These are phyloP conservation scores for Poeciliopsis infans DNA, from an alignment of 2,797 vertebrate genomes.

Conservation along the genomic window DNA sequence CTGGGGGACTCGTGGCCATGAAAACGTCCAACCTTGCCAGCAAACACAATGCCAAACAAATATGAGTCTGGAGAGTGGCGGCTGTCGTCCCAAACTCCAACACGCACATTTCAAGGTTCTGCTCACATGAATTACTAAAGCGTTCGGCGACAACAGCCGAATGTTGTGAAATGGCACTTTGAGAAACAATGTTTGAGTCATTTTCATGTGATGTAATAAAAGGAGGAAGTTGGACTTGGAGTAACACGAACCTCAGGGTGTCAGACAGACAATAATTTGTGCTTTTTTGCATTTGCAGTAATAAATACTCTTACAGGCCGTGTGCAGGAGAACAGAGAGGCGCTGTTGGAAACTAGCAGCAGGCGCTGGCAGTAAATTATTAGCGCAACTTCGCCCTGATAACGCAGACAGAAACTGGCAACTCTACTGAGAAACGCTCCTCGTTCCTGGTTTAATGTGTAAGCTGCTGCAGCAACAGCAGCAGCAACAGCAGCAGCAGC, in stretches of 20 bases:
- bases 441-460: conserved; percentile 23
- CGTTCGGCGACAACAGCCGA: neutral
- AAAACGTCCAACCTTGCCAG: conserved; percentile 43
- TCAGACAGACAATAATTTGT: conserved; percentile 5
- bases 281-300: conserved; percentile 19
- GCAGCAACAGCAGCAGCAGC: too few relatives aligned
- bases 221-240: conserved; percentile 14
- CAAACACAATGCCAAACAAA: conserved; percentile 27
- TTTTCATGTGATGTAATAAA: conserved; percentile 47
- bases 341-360: conserved; percentile 12
- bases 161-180: conserved; percentile 49
- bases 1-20: conserved; percentile 23
- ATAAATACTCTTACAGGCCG: conserved; percentile 18
- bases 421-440: conserved; percentile 8
- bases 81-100: neutral
- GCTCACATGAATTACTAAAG: conserved; percentile 17
- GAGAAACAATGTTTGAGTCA: conserved; percentile 48
- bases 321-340: conserved; percentile 8
- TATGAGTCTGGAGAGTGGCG: neutral
- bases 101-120: neutral
- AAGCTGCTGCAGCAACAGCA: neutral
- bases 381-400: conserved; percentile 26
- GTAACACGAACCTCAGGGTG: neutral
- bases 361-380: conserved; percentile 23
- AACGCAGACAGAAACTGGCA: conserved; percentile 24